A percentile compares a stretch with the other conserved stretches of the same genome.
phyloP scores from a whole-genome alignment of 2,888 invertebrate species.

The Trichogramma evanescens region DNA sequence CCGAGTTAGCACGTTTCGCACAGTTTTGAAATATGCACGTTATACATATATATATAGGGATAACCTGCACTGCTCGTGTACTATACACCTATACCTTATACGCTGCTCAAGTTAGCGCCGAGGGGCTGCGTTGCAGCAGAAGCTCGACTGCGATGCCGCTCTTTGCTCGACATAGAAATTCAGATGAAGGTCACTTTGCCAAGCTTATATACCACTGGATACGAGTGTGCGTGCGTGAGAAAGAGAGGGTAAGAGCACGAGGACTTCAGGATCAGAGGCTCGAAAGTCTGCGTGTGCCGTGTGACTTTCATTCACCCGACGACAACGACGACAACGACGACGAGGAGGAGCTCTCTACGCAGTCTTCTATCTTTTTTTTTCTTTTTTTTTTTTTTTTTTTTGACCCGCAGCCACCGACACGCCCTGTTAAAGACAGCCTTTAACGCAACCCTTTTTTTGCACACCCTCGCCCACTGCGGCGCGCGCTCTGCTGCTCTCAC shows the following conservation, averaged over 20 bases:
- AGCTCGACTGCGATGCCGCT: neutral
- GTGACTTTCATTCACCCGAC: constrained; percentile 24
- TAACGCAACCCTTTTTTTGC: neutral
- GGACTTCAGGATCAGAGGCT: constrained; percentile 17
- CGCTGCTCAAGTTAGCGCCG: too few species aligned
- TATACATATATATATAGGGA: too few species aligned
- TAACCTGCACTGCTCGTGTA: too few species aligned
- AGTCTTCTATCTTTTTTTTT: neutral
- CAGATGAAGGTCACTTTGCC: constrained; percentile 35
- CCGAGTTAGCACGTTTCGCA: too few species aligned
- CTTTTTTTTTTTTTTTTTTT: neutral
- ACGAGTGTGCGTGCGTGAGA: constrained; percentile 6
- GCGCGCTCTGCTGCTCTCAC: too few species aligned
- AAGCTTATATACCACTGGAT: constrained; percentile 3
- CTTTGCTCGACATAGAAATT: constrained; percentile 29
- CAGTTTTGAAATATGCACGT: too few species aligned
- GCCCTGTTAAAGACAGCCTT: constrained; percentile 11
- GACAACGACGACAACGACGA: neutral
- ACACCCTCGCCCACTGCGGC: neutral
- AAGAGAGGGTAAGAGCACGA: constrained; percentile 13
- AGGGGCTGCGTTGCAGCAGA: neutral
- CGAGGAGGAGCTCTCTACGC: neutral
- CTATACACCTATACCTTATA: too few species aligned
- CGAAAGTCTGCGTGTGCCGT: neutral
- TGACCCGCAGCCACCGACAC: constrained; percentile 4